These are phyloP conservation scores for Indicator indicator DNA, from an alignment of 2,113 vertebrate genomes.

Conservation along the genomic window DNA sequence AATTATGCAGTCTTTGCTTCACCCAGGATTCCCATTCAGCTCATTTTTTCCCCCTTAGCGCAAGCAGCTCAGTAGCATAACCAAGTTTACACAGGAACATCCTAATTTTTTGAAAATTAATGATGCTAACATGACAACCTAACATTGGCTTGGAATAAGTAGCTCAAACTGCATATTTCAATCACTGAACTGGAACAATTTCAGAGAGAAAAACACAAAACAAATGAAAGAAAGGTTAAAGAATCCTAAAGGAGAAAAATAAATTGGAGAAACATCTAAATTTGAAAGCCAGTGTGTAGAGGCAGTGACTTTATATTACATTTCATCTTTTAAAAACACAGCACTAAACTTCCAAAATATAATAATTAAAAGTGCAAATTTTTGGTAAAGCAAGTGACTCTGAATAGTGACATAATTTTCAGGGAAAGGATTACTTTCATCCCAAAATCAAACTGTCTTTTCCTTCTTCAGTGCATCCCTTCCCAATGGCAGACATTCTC, in stretches of 20 bases:
- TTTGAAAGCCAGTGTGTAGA: not conserved
- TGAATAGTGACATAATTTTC: not conserved
- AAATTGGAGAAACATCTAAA: not conserved
- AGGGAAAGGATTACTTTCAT: not conserved
- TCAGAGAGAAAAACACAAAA: not conserved
- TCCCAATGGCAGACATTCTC: not conserved
- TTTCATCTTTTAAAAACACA: not conserved
- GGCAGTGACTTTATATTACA: not conserved
- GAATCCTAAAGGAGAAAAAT: not conserved
- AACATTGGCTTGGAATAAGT: not conserved
- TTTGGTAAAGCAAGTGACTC: not conserved
- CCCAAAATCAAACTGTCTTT: not conserved
- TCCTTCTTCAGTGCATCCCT: not conserved
- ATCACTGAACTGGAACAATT: not conserved
- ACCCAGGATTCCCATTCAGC: not conserved
- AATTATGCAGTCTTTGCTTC: constrained; percentile 34
- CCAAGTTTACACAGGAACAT: not conserved
- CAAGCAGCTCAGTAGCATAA: not conserved
- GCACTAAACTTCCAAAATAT: not conserved
- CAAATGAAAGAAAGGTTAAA: not conserved
- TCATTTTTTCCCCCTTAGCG: not conserved
- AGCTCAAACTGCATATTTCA: not conserved
- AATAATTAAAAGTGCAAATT: not conserved
- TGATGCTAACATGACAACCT: not conserved
- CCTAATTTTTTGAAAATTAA: not conserved